These are phyloP conservation scores for Orcinus orca DNA, from an alignment of 2,113 vertebrate species.

Conservation along the genomic window DNA sequence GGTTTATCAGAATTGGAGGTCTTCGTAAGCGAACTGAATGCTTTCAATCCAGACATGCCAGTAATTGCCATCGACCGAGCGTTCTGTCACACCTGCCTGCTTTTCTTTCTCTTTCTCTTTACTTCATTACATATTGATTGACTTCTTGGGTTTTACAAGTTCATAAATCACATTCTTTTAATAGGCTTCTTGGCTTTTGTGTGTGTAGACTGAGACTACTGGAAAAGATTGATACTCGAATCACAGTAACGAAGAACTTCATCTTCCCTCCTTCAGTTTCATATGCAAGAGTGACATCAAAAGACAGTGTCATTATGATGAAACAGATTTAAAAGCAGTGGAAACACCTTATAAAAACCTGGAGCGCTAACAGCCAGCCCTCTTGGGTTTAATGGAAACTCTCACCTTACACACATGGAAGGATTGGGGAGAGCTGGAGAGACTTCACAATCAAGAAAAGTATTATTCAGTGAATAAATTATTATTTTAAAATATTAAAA, in stretches of 20 bases:
- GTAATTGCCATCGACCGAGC: constrained; percentile 52
- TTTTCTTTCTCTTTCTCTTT: constrained; percentile 61
- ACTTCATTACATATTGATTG: constrained; percentile 77
- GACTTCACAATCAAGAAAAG: neutral
- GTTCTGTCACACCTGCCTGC: constrained; percentile 49
- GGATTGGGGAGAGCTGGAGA: neutral
- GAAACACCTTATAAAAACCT: neutral
- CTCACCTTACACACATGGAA: neutral
- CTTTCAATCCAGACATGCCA: constrained; percentile 47
- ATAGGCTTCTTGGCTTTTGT: constrained; percentile 42
- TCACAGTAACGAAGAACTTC: constrained; percentile 53
- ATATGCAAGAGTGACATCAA: neutral
- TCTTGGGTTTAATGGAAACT: neutral
- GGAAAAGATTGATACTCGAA: constrained; percentile 41
- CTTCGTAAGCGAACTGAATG: constrained; percentile 57
- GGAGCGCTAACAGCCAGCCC: neutral
- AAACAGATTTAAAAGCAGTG: neutral
- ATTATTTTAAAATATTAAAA: no score
- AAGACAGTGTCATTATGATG: constrained; percentile 42
- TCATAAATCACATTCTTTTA: constrained; percentile 72
- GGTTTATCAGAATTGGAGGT: constrained; percentile 12
- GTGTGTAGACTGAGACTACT: constrained; percentile 33
- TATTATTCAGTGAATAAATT: no score
- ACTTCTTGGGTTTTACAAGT: constrained; percentile 71
- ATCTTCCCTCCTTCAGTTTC: constrained; percentile 33